These are phyloP conservation scores for Callospermophilus lateralis DNA, from an alignment of 2,113 vertebrate species.

Conservation along the genomic window DNA sequence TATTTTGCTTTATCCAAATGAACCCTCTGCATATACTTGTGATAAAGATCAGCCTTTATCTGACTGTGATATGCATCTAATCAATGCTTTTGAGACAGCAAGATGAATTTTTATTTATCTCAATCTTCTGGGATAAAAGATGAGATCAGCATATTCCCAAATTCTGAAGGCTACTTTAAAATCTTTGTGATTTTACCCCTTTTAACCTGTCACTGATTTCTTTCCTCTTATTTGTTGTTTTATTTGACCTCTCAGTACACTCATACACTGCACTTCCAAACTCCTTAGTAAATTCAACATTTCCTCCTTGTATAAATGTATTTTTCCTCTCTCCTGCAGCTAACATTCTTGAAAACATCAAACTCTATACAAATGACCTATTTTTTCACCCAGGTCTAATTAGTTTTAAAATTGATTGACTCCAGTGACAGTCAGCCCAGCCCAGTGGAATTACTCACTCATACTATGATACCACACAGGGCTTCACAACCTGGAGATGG, in stretches of 20 bases:
- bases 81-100: neutral
- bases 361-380: neutral
- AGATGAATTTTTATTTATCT: neutral
- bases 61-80: neutral
- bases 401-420: neutral
- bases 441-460: neutral
- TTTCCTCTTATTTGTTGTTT: neutral
- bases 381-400: neutral
- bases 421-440: neutral
- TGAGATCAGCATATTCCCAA: neutral
- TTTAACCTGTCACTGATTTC: neutral
- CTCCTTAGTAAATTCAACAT: neutral
- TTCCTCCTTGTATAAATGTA: neutral
- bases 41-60: neutral
- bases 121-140: neutral
- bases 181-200: neutral
- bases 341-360: neutral
- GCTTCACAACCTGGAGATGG: neutral
- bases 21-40: neutral
- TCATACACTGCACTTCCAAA: neutral
- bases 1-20: neutral
- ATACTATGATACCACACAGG: neutral
- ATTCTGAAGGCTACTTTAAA: neutral
- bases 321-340: neutral
- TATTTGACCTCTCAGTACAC: neutral